Evolutionary conservation across 1,140 invertebrate genomes (phyloP), one percentile per base, ranked within the genome.

Genomic region (Elysia chlorotica): DNA sequence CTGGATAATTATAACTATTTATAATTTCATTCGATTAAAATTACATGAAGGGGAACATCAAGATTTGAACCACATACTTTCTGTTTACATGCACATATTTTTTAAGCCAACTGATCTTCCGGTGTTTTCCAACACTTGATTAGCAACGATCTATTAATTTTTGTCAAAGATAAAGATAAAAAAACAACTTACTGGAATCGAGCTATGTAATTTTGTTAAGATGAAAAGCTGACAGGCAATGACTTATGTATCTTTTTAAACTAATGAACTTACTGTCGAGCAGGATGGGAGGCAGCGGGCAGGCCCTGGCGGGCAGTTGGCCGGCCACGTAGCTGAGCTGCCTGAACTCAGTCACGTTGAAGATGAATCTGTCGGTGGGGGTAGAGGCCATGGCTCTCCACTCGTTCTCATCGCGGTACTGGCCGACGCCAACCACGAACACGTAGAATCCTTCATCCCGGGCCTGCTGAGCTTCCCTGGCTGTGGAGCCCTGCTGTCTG

Each of bases 351-450:
- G 75, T 74, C 48, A 79, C 67, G 68, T 75, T 79, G 70, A 80
- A 82, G 74, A 82, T 67, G 68, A 80, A 81, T 19, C 79, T 75
- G 48, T 75, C 72, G 48, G 80, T 76, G 0, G 83, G 82, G 59
- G 81, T 78, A 72, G 79, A 82, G 62, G 82, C 83, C 33, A 86
- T 84, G 23, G 70, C 73, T 31, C 76, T 57, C 59, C 84, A 75
- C 62, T 86, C 84, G 10, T 66, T 68, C 57, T 76, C 73, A 10
- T 83, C 80, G 28, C 79, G 76, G 30, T 79, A 78, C 35, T 74
- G 78, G 1, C 84, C 84, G n/a, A 85, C 78, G 21, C 84, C 84
- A 38, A 86, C 77, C 5, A 82, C 80, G 66, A 83, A 83, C 35
- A 86, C 53, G 31, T 82, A 78, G 59, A 83, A 81, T 0, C 80